Evolutionary conservation across 2,797 vertebrate species (phyloP).

Genomic region (Halcyon chelicuti): DNA sequence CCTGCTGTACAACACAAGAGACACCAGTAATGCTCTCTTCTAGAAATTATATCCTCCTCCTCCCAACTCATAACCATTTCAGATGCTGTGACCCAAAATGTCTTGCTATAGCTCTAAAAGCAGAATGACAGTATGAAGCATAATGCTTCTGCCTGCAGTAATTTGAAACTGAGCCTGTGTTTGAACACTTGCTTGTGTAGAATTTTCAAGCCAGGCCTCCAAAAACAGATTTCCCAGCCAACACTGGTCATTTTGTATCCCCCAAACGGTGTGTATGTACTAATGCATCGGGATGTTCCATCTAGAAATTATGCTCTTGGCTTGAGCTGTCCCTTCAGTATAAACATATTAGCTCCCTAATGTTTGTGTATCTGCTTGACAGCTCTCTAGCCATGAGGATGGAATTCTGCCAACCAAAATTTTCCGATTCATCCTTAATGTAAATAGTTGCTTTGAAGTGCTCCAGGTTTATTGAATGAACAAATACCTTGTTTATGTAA

Average conservation of each 20-base stretch:
- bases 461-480: slow-evolving; percentile 69
- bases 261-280: not conserved
- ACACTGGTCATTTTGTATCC: slow-evolving; percentile 64
- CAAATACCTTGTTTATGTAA: slow-evolving; percentile 72
- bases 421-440: slow-evolving; percentile 71
- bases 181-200: not conserved
- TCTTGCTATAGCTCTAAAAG: not conserved
- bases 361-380: slow-evolving; percentile 62
- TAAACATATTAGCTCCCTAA: slow-evolving; percentile 58
- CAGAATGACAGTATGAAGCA: not conserved
- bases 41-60: not conserved
- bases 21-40: not conserved
- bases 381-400: slow-evolving; percentile 55
- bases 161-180: not conserved
- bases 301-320: slow-evolving; percentile 61
- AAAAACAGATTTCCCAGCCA: slow-evolving; percentile 3
- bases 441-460: slow-evolving; percentile 74
- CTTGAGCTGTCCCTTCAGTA: slow-evolving; percentile 48
- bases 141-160: not conserved
- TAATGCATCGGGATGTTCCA: slow-evolving; percentile 32
- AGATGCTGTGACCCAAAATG: not conserved
- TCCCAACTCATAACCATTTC: not conserved
- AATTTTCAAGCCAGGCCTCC: not conserved
- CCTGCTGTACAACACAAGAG: not conserved
- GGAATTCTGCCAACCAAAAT: slow-evolving; percentile 70